phyloP scores from a whole-genome alignment of 2,888 invertebrate genomes.

The Patella depressa region DNA sequence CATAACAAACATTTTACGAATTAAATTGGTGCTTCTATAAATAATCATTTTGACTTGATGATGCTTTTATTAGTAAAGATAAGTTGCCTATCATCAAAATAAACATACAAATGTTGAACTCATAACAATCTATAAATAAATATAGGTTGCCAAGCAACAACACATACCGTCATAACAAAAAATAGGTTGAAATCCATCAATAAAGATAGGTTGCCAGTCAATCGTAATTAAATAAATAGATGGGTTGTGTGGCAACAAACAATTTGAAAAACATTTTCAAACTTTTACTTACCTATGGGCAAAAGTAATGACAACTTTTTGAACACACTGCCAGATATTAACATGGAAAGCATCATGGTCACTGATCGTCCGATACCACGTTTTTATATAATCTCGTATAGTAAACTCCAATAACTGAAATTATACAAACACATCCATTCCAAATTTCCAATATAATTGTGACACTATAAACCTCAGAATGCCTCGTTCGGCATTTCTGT shows the following conservation, averaged over 20 bases:
- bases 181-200: too few relatives aligned
- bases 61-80: not conserved
- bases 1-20: too few relatives aligned
- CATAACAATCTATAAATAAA: not conserved
- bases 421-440: not conserved
- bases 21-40: not conserved
- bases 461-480: too few relatives aligned
- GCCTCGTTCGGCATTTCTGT: too few relatives aligned
- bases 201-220: too few relatives aligned
- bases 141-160: not conserved
- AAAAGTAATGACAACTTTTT: constrained; percentile 81
- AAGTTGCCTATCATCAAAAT: not conserved
- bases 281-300: constrained; percentile 77
- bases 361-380: constrained; percentile 75
- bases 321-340: constrained; percentile 70
- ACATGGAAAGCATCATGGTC: constrained; percentile 80
- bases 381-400: constrained; percentile 85
- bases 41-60: too few relatives aligned
- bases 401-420: constrained; percentile 78
- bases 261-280: too few relatives aligned
- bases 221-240: too few relatives aligned
- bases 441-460: too few relatives aligned
- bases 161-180: not conserved
- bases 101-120: not conserved
- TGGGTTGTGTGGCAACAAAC: too few relatives aligned